Percentiles rank a stretch among this genome's conserved stretches.
Conservation (phyloP, 2,113 vertebrate species). For the Aleadryas rufinucha region DNA sequence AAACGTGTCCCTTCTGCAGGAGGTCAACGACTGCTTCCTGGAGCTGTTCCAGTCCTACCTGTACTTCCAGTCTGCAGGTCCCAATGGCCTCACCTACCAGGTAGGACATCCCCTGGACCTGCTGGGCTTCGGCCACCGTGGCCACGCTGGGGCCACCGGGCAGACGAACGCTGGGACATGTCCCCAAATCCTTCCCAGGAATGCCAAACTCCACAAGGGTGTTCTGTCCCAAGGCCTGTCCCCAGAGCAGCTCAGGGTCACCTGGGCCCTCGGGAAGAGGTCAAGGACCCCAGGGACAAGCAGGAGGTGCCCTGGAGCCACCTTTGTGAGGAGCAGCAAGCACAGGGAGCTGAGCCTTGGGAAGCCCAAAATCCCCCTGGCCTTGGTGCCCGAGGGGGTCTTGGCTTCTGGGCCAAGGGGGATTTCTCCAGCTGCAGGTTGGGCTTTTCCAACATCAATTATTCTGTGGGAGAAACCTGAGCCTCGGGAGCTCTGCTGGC, state of each 20-base stretch:
- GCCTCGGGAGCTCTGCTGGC: background rate
- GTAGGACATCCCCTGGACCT: constrained; percentile 39
- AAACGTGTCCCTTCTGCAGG: constrained; percentile 64
- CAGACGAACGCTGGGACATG: fast-evolving
- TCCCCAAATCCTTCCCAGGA: fast-evolving
- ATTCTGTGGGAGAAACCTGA: background rate
- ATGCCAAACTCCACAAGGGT: background rate
- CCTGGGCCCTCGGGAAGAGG: background rate
- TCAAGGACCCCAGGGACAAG: background rate
- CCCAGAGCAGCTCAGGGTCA: background rate
- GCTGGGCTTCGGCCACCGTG: background rate
- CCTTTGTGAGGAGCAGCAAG: background rate
- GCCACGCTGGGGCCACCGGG: background rate
- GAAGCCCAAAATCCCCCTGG: background rate
- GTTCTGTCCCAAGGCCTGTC: background rate
- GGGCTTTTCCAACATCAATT: background rate
- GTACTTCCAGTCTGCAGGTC: constrained; percentile 88
- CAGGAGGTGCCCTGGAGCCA: background rate
- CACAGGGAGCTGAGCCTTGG: background rate
- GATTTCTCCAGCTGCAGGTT: background rate
- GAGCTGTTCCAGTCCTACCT: constrained; percentile 93
- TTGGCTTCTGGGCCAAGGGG: background rate
- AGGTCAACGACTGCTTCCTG: constrained; percentile 89
- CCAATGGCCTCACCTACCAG: constrained; percentile 87
- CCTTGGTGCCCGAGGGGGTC: background rate